phyloP scores from a whole-genome alignment of 2,888 invertebrate species.

The Penaeus monodon region DNA sequence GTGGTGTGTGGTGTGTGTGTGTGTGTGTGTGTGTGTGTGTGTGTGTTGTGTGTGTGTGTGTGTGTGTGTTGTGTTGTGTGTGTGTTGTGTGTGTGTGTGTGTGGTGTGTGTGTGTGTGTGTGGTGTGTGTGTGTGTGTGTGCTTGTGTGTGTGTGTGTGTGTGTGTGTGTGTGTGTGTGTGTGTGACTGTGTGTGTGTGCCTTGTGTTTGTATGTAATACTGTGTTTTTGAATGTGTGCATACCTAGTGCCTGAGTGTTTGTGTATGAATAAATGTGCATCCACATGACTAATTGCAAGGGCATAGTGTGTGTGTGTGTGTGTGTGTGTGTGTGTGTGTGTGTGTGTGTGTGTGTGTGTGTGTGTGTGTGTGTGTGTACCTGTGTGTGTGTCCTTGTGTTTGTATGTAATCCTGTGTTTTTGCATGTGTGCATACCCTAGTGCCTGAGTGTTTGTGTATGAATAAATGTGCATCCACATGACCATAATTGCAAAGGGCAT shows the following conservation, averaged over 20 bases:
- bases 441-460: too few species aligned
- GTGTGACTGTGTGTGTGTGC: not conserved
- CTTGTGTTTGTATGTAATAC: not conserved
- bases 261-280: not conserved
- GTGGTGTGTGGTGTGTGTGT: constrained; percentile 10
- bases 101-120: not conserved
- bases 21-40: constrained; percentile 1
- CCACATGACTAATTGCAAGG: too few species aligned
- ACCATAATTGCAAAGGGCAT: not conserved
- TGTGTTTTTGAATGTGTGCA: not conserved
- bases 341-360: too few species aligned
- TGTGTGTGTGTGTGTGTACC: too few species aligned
- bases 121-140: not conserved
- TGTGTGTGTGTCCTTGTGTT: too few species aligned
- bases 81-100: constrained; percentile 5
- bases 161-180: constrained; percentile 13
- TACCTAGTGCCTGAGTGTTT: not conserved
- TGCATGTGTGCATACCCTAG: too few species aligned
- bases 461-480: too few species aligned
- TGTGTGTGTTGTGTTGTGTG: not conserved
- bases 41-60: not conserved
- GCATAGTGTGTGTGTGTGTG: too few species aligned
- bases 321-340: too few species aligned
- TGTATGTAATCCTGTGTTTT: too few species aligned
- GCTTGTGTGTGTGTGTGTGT: constrained; percentile 8